Conservation (phyloP, 2,113 vertebrate species). For the Prunella fulvescens region DNA sequence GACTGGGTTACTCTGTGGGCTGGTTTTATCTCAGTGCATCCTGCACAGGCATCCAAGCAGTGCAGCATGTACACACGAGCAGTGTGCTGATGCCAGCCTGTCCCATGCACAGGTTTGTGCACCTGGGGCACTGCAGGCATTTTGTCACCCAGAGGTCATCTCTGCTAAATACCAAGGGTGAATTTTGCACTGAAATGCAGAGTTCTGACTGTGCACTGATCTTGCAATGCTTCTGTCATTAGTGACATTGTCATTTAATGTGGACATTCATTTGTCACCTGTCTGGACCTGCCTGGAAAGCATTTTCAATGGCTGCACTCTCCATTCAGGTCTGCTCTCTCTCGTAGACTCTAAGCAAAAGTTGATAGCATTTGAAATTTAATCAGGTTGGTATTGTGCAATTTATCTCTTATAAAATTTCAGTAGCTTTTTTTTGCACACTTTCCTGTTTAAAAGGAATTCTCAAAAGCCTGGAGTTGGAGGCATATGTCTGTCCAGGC, state of each 20-base stretch:
- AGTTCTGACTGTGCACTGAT: constrained; percentile 12
- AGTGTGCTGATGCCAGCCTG: background rate
- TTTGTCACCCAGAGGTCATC: background rate
- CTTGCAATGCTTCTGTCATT: constrained; percentile 8
- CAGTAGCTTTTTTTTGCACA: constrained; percentile 34
- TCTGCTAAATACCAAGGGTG: background rate
- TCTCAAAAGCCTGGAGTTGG: constrained; percentile 3
- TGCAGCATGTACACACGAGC: background rate
- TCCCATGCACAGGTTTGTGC: background rate
- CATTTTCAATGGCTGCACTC: constrained; percentile 16
- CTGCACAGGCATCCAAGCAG: background rate
- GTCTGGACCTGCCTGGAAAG: constrained; percentile 22
- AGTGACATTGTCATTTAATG: constrained; percentile 52
- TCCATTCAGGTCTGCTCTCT: constrained; percentile 34
- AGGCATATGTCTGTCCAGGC: background rate
- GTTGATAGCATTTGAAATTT: constrained; percentile 67
- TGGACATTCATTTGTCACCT: constrained; percentile 14
- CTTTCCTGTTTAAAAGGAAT: constrained; percentile 28
- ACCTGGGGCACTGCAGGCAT: background rate
- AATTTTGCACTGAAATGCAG: background rate
- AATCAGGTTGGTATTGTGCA: constrained; percentile 62
- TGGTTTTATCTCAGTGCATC: background rate
- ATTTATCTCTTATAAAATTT: constrained; percentile 63
- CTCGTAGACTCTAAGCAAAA: constrained; percentile 1
- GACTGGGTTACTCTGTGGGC: rapidly evolving